These are phyloP conservation scores for Charadrius vociferus DNA, from an alignment of 2,113 vertebrate species.

Conservation along the genomic window DNA sequence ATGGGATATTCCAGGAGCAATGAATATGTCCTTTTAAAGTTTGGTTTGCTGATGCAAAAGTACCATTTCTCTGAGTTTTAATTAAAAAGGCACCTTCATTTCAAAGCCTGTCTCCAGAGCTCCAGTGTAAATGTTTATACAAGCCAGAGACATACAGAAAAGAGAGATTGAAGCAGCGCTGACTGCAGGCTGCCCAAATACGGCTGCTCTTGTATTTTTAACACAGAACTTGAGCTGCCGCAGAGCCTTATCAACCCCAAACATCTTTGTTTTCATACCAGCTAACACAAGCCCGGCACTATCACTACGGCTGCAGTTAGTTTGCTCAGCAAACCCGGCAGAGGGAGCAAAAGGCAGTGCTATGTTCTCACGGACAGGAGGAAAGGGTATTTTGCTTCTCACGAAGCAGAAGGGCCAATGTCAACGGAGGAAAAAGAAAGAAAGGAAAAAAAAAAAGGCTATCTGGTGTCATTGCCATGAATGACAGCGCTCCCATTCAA, in stretches of 20 bases:
- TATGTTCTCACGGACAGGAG: not conserved
- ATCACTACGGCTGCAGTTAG: not conserved
- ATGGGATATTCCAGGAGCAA: not conserved
- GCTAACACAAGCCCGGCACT: not conserved
- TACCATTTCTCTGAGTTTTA: conserved; percentile 6
- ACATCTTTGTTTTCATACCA: conserved; percentile 30
- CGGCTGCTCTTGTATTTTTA: conserved; percentile 2
- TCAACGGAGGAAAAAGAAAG: not conserved
- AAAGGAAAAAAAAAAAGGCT: not conserved
- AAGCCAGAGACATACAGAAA: conserved; percentile 6
- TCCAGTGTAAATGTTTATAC: conserved; percentile 54
- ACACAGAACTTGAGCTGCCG: not conserved
- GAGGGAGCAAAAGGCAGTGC: not conserved
- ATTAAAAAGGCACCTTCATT: conserved; percentile 41
- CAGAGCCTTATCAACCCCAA: conserved; percentile 37
- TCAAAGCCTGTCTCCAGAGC: conserved; percentile 14
- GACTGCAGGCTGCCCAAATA: conserved; percentile 20
- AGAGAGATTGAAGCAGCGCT: not conserved
- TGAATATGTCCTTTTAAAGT: not conserved
- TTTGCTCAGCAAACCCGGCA: conserved; percentile 14
- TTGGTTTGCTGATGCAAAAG: not conserved
- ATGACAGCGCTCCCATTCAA: not conserved
- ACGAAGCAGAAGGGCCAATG: not conserved
- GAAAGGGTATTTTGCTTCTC: not conserved
- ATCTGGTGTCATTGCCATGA: not conserved